A percentile compares a stretch with the other conserved stretches of the same genome.
Evolutionary conservation across 1,140 invertebrate genomes (phyloP).

Genomic region (Agraylea sexmaculata): DNA sequence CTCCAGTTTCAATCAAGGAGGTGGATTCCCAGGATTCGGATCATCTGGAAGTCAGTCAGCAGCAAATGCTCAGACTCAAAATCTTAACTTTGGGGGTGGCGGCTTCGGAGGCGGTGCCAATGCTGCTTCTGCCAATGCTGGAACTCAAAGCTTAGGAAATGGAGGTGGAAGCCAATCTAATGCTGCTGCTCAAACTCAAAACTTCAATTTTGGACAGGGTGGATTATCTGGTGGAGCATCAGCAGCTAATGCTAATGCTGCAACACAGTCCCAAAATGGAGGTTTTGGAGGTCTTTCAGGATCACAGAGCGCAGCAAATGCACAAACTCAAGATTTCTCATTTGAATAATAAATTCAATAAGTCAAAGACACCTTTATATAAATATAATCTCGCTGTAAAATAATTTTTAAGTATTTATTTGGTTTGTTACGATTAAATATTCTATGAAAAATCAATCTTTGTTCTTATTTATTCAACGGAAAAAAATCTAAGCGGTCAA

Average conservation of each 20-base stretch:
- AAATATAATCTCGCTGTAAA: conserved; percentile 15
- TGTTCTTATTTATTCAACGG: conserved; percentile 1
- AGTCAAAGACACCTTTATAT: not conserved
- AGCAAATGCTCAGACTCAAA: conserved; percentile 2
- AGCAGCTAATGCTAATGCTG: conserved; percentile 11
- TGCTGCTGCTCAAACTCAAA: conserved; percentile 12
- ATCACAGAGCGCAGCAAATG: conserved; percentile 3
- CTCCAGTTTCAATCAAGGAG: conserved; percentile 12
- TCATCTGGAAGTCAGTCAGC: not conserved
- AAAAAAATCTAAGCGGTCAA: no score
- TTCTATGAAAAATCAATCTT: conserved; percentile 11
- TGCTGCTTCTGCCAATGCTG: conserved; percentile 8
- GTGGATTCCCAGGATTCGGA: conserved; percentile 9
- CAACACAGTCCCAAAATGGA: conserved; percentile 4
- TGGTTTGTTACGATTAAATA: conserved; percentile 18
- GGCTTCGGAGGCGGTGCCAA: conserved; percentile 4
- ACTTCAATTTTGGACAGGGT: conserved; percentile 9
- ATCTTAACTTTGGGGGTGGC: conserved; percentile 5
- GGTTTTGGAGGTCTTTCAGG: not conserved
- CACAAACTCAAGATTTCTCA: conserved; percentile 15
- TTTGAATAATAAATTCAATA: conserved; percentile 5
- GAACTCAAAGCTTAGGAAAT: conserved; percentile 7
- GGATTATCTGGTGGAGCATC: conserved; percentile 6
- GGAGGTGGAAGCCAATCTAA: conserved; percentile 5
- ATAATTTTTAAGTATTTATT: conserved; percentile 19